Percentiles rank a stretch among this genome's conserved stretches.
Evolutionary conservation across 2,888 invertebrate genomes (phyloP).

Genomic region (Gasteruption jaculator): DNA sequence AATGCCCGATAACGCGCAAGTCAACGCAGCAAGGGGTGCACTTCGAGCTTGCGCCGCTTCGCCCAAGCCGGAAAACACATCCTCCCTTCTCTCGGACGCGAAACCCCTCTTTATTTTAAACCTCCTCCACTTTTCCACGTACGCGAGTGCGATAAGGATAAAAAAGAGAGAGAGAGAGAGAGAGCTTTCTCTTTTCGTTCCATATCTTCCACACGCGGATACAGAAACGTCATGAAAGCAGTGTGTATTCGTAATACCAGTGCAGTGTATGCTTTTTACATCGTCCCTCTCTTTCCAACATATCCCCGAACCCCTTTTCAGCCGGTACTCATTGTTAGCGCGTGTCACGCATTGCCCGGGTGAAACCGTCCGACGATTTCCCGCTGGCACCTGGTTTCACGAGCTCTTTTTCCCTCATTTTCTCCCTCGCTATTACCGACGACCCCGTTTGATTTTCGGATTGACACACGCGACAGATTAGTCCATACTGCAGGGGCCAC

Average conservation of each 20-base stretch:
- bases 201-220: no score
- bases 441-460: no score
- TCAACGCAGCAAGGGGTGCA: conserved; percentile 2
- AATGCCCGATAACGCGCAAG: conserved; percentile 4
- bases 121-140: conserved; percentile 6
- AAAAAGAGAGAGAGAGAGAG: no score
- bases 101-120: neutral
- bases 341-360: conserved; percentile 43
- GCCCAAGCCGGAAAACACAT: neutral
- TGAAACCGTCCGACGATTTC: conserved; percentile 43
- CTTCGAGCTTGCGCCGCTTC: conserved; percentile 17
- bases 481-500: no score
- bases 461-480: no score
- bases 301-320: conserved; percentile 28
- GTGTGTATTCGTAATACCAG: no score
- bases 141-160: no score
- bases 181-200: no score
- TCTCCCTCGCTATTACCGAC: conserved; percentile 13
- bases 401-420: conserved; percentile 27
- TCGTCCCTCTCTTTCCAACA: no score
- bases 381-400: conserved; percentile 40
- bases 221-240: no score
- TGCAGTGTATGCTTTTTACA: no score
- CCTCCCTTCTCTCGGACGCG: neutral
- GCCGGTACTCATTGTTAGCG: conserved; percentile 40